phyloP scores from a whole-genome alignment of 1,140 invertebrate species.

The Antheraea pernyi region DNA sequence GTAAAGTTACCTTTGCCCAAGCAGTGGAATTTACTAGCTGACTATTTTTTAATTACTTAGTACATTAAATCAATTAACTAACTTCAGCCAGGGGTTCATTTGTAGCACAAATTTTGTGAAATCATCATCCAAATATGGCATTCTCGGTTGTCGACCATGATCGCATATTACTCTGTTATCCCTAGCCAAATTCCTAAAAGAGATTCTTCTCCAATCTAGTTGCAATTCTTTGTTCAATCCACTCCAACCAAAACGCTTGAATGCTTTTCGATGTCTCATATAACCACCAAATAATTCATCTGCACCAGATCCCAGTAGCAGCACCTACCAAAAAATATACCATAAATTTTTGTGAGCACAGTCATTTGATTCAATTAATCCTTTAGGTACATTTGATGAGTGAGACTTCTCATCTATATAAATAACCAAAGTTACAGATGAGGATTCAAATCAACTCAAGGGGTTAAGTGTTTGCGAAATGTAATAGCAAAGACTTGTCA shows the following conservation, averaged over 20 bases:
- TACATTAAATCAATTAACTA: conserved; percentile 34
- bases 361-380: no score
- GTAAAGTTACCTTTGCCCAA: no score
- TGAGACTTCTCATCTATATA: no score
- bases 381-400: no score
- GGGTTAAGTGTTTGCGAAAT: no score
- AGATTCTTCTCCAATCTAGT: conserved; percentile 90
- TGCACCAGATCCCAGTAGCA: conserved; percentile 95
- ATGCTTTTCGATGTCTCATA: conserved; percentile 89
- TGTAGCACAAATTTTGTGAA: conserved; percentile 84
- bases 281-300: conserved; percentile 99
- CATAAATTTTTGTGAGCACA: no score
- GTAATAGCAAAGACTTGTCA: no score
- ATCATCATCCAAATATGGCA: conserved; percentile 97
- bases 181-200: conserved; percentile 94
- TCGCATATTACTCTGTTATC: conserved; percentile 94
- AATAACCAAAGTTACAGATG: no score
- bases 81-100: conserved; percentile 87
- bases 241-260: conserved; percentile 83
- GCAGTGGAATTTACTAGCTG: no score
- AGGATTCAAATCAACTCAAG: no score
- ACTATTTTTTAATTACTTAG: no score
- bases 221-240: conserved; percentile 86
- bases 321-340: conserved; percentile 79
- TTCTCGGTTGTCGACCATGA: conserved; percentile 88